Evolutionary conservation across 2,113 vertebrate species (phyloP), one percentile per base, ranked within the genome.

Genomic region (Tylochromis polylepis): DNA sequence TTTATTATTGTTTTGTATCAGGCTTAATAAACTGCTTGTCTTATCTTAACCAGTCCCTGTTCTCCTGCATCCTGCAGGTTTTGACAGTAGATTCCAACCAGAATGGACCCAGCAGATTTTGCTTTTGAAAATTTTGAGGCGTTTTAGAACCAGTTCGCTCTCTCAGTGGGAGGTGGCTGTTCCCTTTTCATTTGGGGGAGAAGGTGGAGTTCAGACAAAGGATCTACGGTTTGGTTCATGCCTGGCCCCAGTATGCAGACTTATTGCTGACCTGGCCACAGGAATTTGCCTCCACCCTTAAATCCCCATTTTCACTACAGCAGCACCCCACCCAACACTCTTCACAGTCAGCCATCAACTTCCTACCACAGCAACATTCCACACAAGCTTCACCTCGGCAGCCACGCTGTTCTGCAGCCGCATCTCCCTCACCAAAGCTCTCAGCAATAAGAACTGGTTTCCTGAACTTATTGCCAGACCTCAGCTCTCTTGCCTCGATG

Each of bases 361-460:
- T 1, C 59, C 10, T 8, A 36, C 31, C 60, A n/a, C 31, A 6
- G 10, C 60, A 62, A 36, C 2, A 2, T 36, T 65, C 60, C 60
- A 36, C 60, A n/a, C 60, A 65, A 65, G 31, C 31, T 36, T 65
- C 6, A 1, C 58, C 27, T 31, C 58, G 31, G 58, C 31, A 62
- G 10, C 31, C 59, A 36, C 10, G 0, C 31, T 65, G 60, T 65
- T n/a, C 60, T 65, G 34, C 60, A 65, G 60, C 60, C 34, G 8
- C 60, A 65, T 38, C 60, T 65, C 60, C 34, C 0, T 65, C 60
- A 65, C 60, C 60, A 22, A 65, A 65, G 60, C 60, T 29, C 20
- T 65, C 60, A 65, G 60, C 12, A 65, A 65, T n/a, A 65, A 36
- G 60, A 62, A n/a, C 31, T 62, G 31, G 59, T 62, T 62, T 62